Evolutionary conservation across 2,797 vertebrate species (phyloP).

Genomic region (Pipistrellus nathusii): DNA sequence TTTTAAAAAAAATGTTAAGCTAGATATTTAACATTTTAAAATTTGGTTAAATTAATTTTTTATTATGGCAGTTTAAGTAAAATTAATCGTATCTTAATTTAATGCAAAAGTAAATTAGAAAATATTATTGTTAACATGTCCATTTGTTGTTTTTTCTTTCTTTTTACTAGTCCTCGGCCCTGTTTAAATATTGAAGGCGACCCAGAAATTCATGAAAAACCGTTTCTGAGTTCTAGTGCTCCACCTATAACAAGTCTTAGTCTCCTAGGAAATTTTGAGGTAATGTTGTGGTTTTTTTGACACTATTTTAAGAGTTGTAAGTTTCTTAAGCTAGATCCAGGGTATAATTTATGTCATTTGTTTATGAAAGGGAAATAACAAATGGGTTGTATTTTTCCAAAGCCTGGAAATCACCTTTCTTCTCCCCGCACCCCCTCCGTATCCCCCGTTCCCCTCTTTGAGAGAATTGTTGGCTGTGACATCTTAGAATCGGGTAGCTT

Average conservation of each 20-base stretch:
- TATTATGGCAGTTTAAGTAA: slow-evolving; percentile 44
- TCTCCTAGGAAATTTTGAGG: slow-evolving; percentile 99
- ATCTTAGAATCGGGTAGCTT: not conserved
- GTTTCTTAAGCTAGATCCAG: slow-evolving; percentile 47
- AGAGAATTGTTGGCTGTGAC: not conserved
- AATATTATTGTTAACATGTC: slow-evolving; percentile 36
- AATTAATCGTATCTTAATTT: slow-evolving; percentile 46
- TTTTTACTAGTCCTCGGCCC: slow-evolving; percentile 88
- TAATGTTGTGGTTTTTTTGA: slow-evolving; percentile 77
- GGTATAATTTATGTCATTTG: slow-evolving; percentile 32
- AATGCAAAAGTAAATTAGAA: slow-evolving; percentile 47
- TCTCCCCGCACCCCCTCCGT: not conserved
- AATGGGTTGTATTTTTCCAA: slow-evolving; percentile 47
- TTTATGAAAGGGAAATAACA: slow-evolving; percentile 51
- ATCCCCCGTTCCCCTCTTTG: not conserved
- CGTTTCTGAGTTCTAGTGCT: slow-evolving; percentile 95
- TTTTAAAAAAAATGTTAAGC: slow-evolving; percentile 3
- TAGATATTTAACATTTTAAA: slow-evolving; percentile 50
- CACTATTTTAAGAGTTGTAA: slow-evolving; percentile 43
- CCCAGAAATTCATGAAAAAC: slow-evolving; percentile 91
- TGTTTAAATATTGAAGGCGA: slow-evolving; percentile 92
- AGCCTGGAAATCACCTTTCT: slow-evolving; percentile 28
- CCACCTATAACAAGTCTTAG: slow-evolving; percentile 96
- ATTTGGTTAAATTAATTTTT: slow-evolving; percentile 46
- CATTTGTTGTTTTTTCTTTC: slow-evolving; percentile 45